Evolutionary conservation across 2,797 vertebrate genomes (phyloP).

Genomic region (Leptoclinus maculatus): DNA sequence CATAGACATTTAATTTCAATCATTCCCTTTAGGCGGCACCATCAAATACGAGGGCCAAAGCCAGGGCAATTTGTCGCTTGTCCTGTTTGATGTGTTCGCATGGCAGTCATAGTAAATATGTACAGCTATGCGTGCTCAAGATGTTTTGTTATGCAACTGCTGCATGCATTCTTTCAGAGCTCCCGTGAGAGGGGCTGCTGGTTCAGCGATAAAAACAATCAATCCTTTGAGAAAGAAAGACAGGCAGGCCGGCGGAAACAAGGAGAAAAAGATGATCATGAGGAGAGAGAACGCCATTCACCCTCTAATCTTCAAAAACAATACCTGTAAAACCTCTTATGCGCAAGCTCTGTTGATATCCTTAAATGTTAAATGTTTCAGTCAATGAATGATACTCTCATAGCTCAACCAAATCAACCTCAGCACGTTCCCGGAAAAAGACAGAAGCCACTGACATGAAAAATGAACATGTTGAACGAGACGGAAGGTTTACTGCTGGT

Average conservation of each 20-base stretch:
- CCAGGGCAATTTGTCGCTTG: constrained; percentile 21
- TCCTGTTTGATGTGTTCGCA: constrained; percentile 44
- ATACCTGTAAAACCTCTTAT: constrained; percentile 7
- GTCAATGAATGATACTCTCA: constrained; percentile 27
- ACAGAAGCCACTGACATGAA: constrained; percentile 26
- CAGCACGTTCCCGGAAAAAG: constrained; percentile 11
- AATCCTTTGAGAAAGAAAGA: constrained; percentile 71
- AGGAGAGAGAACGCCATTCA: constrained; percentile 15
- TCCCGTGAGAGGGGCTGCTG: constrained; percentile 69
- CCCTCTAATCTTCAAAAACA: constrained; percentile 29
- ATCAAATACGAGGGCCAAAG: constrained; percentile 22
- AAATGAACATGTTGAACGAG: constrained; percentile 32
- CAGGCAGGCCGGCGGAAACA: constrained; percentile 32
- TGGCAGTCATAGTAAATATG: constrained; percentile 52
- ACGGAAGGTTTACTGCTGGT: constrained; percentile 23
- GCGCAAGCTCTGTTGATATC: constrained; percentile 2
- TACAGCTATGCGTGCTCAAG: constrained; percentile 50
- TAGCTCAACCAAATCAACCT: constrained; percentile 16
- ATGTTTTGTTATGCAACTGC: constrained; percentile 72
- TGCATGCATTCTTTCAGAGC: constrained; percentile 62
- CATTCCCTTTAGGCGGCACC: constrained; percentile 17
- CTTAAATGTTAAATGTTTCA: constrained; percentile 31
- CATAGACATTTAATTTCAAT: constrained; percentile 44
- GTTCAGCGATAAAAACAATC: constrained; percentile 81
- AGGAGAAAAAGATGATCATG: constrained; percentile 35